Evolutionary conservation across 2,113 vertebrate species (phyloP).

Genomic region (Lasiurus cinereus): DNA sequence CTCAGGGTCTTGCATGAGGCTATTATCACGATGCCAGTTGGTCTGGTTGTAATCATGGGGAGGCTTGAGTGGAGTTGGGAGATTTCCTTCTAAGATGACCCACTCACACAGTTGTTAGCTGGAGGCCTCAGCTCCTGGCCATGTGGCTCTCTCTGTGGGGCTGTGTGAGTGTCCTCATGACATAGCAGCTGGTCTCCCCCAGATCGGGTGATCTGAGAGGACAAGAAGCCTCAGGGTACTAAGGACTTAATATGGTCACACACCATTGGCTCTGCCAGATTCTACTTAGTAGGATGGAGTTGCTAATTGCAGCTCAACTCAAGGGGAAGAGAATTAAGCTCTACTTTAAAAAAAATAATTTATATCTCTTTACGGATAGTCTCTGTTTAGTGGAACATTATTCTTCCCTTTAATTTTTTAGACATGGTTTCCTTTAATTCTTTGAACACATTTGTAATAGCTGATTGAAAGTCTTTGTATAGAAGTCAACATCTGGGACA

Average conservation of each 20-base stretch:
- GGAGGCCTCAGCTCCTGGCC: not conserved
- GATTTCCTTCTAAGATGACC: not conserved
- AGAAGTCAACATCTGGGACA: not conserved
- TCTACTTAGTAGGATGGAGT: not conserved
- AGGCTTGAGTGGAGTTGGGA: not conserved
- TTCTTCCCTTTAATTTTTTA: not conserved
- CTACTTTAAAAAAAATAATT: not conserved
- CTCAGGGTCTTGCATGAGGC: not conserved
- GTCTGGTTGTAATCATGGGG: not conserved
- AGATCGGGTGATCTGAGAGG: not conserved
- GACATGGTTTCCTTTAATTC: not conserved
- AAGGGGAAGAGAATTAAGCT: not conserved
- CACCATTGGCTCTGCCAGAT: not conserved
- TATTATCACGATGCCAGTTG: not conserved
- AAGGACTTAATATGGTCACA: not conserved
- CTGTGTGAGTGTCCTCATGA: not conserved
- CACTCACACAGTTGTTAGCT: not conserved
- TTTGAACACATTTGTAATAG: not conserved
- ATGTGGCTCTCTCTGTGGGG: not conserved
- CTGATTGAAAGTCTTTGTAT: not conserved
- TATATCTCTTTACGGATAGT: not conserved
- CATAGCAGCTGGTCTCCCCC: not conserved
- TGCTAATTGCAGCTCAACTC: not conserved
- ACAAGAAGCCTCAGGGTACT: not conserved
- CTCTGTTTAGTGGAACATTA: not conserved